Conservation (phyloP, 2,888 invertebrate genomes). For the Eremobia ochroleuca region DNA sequence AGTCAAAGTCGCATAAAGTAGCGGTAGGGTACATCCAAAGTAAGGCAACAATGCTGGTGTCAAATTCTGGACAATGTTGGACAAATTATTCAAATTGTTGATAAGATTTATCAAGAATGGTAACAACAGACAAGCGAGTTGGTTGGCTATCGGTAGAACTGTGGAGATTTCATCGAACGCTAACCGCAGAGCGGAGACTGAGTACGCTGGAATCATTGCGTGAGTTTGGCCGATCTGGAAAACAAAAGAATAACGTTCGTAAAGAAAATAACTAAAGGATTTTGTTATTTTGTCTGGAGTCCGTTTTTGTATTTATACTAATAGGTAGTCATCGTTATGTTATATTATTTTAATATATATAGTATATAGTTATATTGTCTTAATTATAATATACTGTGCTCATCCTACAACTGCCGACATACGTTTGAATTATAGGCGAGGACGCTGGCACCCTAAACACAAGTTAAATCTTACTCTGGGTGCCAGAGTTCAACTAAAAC, state of each 20-base stretch:
- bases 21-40: slow-evolving; percentile 86
- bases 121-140: slow-evolving; percentile 83
- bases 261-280: neutral
- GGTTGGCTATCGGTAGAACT: slow-evolving; percentile 84
- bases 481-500: too few species aligned
- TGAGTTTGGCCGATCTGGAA: slow-evolving; percentile 78
- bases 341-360: too few species aligned
- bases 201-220: slow-evolving; percentile 88
- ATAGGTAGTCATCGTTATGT: too few species aligned
- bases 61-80: slow-evolving; percentile 87
- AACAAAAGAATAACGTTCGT: slow-evolving; percentile 13
- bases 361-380: too few species aligned
- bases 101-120: slow-evolving; percentile 87
- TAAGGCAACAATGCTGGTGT: slow-evolving; percentile 87
- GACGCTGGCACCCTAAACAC: too few species aligned
- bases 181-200: slow-evolving; percentile 83
- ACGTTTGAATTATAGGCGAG: too few species aligned
- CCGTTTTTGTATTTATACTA: neutral
- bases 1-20: slow-evolving; percentile 85
- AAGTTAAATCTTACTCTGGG: too few species aligned
- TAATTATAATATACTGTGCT: too few species aligned
- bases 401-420: too few species aligned
- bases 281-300: neutral
- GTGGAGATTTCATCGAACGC: slow-evolving; percentile 87
- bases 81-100: slow-evolving; percentile 86